Percentiles rank a stretch among this genome's conserved stretches.
Evolutionary conservation across 1,140 invertebrate genomes (phyloP).

Genomic region (Bombus waltoni): DNA sequence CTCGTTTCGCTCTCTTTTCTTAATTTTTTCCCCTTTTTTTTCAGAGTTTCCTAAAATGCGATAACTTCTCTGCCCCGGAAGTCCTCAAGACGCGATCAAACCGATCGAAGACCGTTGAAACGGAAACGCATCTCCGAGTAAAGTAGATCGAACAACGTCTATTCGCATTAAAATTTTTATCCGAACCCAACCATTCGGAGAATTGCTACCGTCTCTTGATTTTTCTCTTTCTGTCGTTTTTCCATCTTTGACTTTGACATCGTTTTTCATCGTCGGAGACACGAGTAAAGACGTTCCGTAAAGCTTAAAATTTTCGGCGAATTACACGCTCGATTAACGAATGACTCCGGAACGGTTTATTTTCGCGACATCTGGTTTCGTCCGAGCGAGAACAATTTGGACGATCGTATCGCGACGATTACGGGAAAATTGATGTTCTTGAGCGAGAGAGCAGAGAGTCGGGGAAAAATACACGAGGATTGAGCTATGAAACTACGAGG

Average conservation of each 20-base stretch:
- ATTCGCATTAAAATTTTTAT: not conserved
- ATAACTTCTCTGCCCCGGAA: not conserved
- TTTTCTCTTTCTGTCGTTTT: not conserved
- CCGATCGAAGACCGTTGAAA: not conserved
- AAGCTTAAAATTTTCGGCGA: not conserved
- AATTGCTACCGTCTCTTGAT: not conserved
- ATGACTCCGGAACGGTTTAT: not conserved
- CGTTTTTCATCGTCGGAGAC: not conserved
- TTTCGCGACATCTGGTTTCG: not conserved
- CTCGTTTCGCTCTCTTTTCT: not conserved
- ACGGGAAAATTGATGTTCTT: not conserved
- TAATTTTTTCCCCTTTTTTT: not conserved
- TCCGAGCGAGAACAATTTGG: not conserved
- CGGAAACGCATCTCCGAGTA: not conserved
- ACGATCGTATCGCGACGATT: not conserved
- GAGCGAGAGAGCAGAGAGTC: not conserved
- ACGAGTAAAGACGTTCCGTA: not conserved
- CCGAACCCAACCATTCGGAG: not conserved
- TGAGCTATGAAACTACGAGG: not conserved
- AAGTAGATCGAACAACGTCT: not conserved
- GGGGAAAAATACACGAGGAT: too few species aligned
- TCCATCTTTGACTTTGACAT: too few species aligned
- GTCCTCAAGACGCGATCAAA: not conserved
- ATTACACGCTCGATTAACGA: not conserved
- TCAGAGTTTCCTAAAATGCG: not conserved